phyloP scores from a whole-genome alignment of 2,113 vertebrate genomes.

The Sylvietta virens region DNA sequence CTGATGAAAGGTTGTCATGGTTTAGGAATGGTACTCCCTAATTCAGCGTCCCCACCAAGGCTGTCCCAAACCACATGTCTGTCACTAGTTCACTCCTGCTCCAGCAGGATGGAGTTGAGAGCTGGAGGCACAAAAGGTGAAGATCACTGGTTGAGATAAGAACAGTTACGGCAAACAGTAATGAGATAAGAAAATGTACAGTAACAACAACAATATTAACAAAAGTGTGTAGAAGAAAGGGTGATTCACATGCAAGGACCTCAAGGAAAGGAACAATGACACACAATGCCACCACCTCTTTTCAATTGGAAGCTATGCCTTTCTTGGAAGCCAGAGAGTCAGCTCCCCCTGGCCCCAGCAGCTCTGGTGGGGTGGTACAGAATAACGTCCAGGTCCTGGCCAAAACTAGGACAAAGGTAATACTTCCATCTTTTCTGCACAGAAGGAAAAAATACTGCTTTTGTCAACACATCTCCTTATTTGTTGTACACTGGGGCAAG shows the following conservation, averaged over 20 bases:
- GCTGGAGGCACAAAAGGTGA: not conserved
- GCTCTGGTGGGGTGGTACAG: not conserved
- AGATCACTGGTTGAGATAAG: not conserved
- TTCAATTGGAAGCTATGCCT: not conserved
- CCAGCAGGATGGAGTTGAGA: not conserved
- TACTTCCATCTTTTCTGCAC: not conserved
- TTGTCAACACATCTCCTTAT: not conserved
- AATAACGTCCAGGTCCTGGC: not conserved
- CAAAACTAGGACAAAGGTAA: not conserved
- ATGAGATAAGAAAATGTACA: not conserved
- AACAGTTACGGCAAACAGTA: not conserved
- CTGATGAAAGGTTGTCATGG: not conserved
- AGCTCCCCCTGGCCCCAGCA: not conserved
- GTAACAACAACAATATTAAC: not conserved
- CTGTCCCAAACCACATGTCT: not conserved
- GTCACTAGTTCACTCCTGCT: rapidly evolving
- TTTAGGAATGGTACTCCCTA: not conserved
- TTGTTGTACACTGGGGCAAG: slow-evolving; percentile 2
- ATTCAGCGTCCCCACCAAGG: not conserved
- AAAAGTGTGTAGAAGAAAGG: not conserved
- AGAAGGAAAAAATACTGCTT: not conserved
- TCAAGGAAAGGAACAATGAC: not conserved
- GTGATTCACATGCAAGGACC: not conserved
- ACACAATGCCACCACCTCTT: not conserved
- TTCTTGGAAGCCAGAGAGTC: not conserved